Evolutionary conservation across 2,797 vertebrate species (phyloP).

Genomic region (Scolopax bukidnonensis): DNA sequence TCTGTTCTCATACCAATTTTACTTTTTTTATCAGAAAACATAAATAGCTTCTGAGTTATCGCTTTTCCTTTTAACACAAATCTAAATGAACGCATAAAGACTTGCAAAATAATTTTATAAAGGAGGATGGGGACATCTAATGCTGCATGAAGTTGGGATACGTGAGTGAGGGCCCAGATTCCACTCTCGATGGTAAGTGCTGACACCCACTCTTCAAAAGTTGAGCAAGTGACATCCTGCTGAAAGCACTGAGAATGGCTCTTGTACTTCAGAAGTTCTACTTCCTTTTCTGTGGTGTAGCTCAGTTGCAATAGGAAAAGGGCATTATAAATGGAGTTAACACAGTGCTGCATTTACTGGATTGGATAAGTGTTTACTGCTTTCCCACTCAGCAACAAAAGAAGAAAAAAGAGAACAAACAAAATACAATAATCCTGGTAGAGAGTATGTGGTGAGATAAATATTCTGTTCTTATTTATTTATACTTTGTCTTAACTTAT

Average conservation of each 20-base stretch:
- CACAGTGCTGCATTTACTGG: not conserved
- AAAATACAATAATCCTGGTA: not conserved
- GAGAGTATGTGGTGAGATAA: not conserved
- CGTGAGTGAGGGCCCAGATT: not conserved
- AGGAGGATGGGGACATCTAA: not conserved
- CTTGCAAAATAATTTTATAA: not conserved
- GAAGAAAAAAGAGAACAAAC: not conserved
- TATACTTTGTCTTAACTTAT: not conserved
- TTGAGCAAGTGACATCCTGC: not conserved
- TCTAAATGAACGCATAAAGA: not conserved
- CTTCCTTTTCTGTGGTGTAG: not conserved
- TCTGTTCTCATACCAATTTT: not conserved
- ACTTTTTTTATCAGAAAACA: not conserved
- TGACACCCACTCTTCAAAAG: not conserved
- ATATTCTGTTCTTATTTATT: not conserved
- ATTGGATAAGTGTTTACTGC: not conserved
- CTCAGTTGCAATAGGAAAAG: not conserved
- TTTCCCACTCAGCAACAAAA: not conserved
- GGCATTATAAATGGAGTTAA: not conserved
- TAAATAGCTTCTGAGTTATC: not conserved
- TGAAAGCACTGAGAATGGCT: not conserved
- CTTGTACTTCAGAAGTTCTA: not conserved
- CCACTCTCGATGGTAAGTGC: accelerated
- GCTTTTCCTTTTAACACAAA: not conserved
- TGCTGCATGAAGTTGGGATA: not conserved